These are phyloP conservation scores for Numenius phaeopus DNA, from an alignment of 2,797 vertebrate genomes.

Conservation along the genomic window DNA sequence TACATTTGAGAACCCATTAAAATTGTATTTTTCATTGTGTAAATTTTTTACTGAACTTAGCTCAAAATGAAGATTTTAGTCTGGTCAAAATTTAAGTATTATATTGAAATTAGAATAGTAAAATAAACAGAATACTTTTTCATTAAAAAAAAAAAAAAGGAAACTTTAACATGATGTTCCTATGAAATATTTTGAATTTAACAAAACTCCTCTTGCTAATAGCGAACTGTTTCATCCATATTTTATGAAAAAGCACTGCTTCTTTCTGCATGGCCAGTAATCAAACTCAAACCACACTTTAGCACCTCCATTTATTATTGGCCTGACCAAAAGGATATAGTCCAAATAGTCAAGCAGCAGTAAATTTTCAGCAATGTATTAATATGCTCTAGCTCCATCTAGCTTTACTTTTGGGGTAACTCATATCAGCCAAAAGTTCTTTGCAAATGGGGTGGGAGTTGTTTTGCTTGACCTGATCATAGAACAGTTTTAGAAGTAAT, in stretches of 20 bases:
- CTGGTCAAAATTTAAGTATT: neutral
- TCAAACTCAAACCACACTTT: neutral
- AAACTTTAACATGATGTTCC: neutral
- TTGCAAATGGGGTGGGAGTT: neutral
- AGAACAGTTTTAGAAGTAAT: neutral
- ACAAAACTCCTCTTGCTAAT: neutral
- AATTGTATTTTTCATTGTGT: neutral
- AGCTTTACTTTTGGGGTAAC: slow-evolving; percentile 54
- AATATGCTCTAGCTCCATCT: slow-evolving; percentile 77
- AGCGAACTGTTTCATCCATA: neutral
- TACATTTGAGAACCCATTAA: neutral
- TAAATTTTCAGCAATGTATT: neutral
- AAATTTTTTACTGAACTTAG: neutral
- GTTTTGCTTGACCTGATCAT: neutral
- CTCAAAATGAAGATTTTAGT: neutral
- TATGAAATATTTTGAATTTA: neutral
- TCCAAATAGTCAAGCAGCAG: neutral
- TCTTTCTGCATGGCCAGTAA: neutral
- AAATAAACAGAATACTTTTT: neutral
- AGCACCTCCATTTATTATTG: neutral
- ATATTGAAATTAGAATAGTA: neutral
- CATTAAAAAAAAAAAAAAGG: neutral
- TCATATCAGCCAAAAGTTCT: neutral
- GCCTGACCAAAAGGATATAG: neutral
- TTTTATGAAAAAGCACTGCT: neutral